phyloP scores from a whole-genome alignment of 2,113 vertebrate species.

The Pipa parva region DNA sequence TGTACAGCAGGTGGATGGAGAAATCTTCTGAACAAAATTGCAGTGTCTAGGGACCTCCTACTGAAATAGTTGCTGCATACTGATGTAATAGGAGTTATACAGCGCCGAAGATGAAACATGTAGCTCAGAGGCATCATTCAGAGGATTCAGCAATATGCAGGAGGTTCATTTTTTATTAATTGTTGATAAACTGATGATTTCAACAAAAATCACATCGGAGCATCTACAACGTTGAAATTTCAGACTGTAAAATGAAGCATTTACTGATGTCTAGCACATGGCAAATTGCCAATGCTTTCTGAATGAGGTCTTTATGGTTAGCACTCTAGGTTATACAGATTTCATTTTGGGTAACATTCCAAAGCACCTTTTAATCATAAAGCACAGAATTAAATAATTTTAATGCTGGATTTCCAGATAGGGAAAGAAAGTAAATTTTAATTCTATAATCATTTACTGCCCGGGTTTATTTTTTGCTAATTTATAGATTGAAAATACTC shows the following conservation, averaged over 20 bases:
- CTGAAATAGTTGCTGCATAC: slow-evolving; percentile 57
- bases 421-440: slow-evolving; percentile 37
- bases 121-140: slow-evolving; percentile 54
- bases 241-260: slow-evolving; percentile 29
- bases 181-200: slow-evolving; percentile 52
- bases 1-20: slow-evolving; percentile 48
- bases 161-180: slow-evolving; percentile 57
- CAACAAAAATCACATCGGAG: slow-evolving; percentile 48
- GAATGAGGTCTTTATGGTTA: slow-evolving; percentile 39
- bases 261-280: slow-evolving; percentile 33
- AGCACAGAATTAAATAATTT: slow-evolving; percentile 17
- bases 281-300: slow-evolving; percentile 22
- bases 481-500: background rate
- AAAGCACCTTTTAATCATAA: slow-evolving; percentile 46
- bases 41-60: slow-evolving; percentile 56
- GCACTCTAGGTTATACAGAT: slow-evolving; percentile 31
- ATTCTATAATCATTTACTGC: slow-evolving; percentile 36
- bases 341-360: slow-evolving; percentile 43
- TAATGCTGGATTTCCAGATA: slow-evolving; percentile 46
- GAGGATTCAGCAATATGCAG: slow-evolving; percentile 52
- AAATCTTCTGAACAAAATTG: slow-evolving; percentile 50
- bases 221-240: slow-evolving; percentile 28
- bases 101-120: slow-evolving; percentile 49
- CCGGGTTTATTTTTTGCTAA: slow-evolving; percentile 47
- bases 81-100: slow-evolving; percentile 55